These are phyloP conservation scores for Campylomormyrus numenius DNA, from an alignment of 2,113 vertebrate species.

Conservation along the genomic window DNA sequence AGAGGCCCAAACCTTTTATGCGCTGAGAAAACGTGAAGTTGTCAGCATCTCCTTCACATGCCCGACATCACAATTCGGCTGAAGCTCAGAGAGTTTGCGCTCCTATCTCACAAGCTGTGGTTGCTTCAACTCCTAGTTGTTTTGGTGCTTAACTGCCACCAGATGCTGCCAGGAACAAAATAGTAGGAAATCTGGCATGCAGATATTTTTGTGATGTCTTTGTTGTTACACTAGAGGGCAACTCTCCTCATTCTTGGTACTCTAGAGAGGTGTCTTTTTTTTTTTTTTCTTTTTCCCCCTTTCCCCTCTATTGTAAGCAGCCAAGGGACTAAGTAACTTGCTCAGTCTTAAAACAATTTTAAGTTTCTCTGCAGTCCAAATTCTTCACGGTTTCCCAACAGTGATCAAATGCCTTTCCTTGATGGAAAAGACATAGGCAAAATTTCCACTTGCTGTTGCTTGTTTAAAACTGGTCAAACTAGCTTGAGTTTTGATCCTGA, in stretches of 20 bases:
- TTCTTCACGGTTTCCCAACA: background rate
- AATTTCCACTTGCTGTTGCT: background rate
- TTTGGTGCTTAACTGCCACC: background rate
- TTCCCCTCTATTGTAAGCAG: background rate
- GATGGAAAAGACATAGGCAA: background rate
- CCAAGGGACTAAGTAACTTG: background rate
- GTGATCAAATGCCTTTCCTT: background rate
- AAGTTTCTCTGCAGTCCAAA: background rate
- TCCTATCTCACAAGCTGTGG: background rate
- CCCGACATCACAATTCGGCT: background rate
- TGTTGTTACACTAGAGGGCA: background rate
- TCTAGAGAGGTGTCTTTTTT: background rate
- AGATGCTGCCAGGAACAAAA: background rate
- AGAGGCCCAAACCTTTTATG: background rate
- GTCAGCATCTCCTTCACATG: too few species aligned
- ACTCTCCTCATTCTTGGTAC: background rate
- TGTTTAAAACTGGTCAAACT: background rate
- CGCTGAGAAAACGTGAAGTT: background rate
- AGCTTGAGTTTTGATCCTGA: background rate
- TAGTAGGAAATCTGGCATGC: background rate
- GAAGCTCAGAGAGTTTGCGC: background rate
- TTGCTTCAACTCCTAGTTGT: background rate
- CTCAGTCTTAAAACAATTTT: background rate
- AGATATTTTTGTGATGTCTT: background rate
- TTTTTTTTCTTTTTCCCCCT: background rate